A percentile compares a stretch with the other conserved stretches of the same genome.
Conservation (phyloP, 2,888 invertebrate species). For the Diarsia brunnea region DNA sequence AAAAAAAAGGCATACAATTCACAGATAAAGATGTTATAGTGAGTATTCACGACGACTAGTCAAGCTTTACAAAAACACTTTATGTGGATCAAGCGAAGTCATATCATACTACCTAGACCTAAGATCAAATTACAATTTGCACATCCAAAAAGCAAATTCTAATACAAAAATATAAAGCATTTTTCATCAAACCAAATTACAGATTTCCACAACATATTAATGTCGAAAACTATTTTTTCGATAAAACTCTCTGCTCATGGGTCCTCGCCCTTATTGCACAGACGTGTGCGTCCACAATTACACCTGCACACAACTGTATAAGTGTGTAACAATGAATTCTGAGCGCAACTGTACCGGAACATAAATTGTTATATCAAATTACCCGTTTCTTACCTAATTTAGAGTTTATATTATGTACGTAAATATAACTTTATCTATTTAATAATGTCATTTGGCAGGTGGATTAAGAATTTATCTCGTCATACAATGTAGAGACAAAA, state of each 20-base stretch:
- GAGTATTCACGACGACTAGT: too few relatives aligned
- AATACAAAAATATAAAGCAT: not conserved
- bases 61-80: too few relatives aligned
- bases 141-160: not conserved
- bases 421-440: slow-evolving; percentile 39
- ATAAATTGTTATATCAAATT: slow-evolving; percentile 71
- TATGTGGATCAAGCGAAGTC: too few relatives aligned
- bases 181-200: not conserved
- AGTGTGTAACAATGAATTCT: slow-evolving; percentile 64
- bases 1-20: too few relatives aligned
- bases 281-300: slow-evolving; percentile 56
- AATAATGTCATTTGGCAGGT: slow-evolving; percentile 27
- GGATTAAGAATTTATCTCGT: not conserved
- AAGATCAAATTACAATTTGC: not conserved
- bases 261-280: slow-evolving; percentile 26
- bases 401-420: slow-evolving; percentile 32
- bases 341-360: slow-evolving; percentile 73
- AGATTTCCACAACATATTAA: not conserved
- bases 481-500: too few relatives aligned
- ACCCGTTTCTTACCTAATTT: slow-evolving; percentile 68
- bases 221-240: too few relatives aligned
- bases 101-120: not conserved
- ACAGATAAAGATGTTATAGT: not conserved
- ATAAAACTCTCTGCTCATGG: slow-evolving; percentile 5
- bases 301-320: slow-evolving; percentile 4